Base-by-base conservation (phyloP, 2,888 invertebrate species). In the Zaprionus lineosus region DNA sequence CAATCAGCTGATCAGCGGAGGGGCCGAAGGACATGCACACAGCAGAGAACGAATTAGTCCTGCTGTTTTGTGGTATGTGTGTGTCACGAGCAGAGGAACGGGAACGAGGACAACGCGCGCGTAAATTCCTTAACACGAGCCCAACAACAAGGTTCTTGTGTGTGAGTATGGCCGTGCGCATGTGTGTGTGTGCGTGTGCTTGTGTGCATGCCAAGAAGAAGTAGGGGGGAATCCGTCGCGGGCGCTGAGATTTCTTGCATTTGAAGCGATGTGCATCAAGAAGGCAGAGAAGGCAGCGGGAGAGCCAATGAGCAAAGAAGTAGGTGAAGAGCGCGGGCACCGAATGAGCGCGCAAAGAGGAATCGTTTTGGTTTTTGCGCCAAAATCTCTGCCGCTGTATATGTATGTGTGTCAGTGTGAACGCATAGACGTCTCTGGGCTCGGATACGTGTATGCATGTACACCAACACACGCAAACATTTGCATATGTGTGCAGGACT, bases 41-140 rank as follows among this genome's bases (percentile, higher is more conserved):
- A 76, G 66, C 58, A 63, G 74, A 65, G 50, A 58, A 46, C 40
- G 56, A 83, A 83, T 85, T 85, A 68, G 84, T 81, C 85, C 84
- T 83, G 81, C 79, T 81, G 84, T 62, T 74, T 47, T 64, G 64
- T 66, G 76, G 73, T 73, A 65, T 66, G 69, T 67, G 84, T 76
- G 84, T 71, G 86, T 50, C 76, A 64, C 75, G 79, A 76, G 75
- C 56, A 75, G 31, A 47, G 39, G 39, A 48, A 55, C 50, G 41
- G 59, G 51, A 84, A 63, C 70, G 62, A 63, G 65, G 53, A 56
- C 57, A 83, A 79, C 65, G 74, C 65, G 83, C 85, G 84, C 81
- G 79, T 66, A 64, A 78, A 85, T 81, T 81, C 84, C 86, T 83
- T 56, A 81, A 83, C 86, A 85, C 81, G 84, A 79, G 84, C 65